Evolutionary conservation across 2,888 invertebrate genomes (phyloP).

Genomic region (Oligia strigilis): DNA sequence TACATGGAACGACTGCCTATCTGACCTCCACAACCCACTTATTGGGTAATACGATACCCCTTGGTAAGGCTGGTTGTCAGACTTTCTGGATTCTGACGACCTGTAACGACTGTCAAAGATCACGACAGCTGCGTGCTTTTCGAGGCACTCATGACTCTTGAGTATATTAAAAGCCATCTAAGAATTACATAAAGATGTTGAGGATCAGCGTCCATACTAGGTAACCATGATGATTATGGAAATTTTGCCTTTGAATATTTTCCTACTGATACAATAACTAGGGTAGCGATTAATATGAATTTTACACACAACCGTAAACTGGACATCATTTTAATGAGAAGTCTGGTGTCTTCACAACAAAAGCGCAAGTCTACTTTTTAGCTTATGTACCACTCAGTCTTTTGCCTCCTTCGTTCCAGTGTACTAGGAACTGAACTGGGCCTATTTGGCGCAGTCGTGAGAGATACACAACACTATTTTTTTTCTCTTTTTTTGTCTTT

Average conservation of each 20-base stretch:
- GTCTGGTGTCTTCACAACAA: background rate
- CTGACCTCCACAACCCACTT: background rate
- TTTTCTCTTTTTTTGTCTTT: no score
- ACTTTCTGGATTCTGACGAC: background rate
- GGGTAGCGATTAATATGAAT: background rate
- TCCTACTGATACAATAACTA: background rate
- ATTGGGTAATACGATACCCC: background rate
- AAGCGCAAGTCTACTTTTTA: background rate
- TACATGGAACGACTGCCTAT: background rate
- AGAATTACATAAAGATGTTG: background rate
- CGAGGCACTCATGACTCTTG: no score
- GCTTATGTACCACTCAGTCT: no score
- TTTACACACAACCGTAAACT: background rate
- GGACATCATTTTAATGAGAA: background rate
- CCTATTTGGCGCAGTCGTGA: no score
- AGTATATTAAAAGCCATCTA: background rate
- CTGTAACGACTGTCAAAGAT: background rate
- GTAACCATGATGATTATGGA: background rate
- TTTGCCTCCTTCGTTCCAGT: background rate
- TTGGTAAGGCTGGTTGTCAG: background rate
- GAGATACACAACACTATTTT: no score
- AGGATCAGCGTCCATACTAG: background rate
- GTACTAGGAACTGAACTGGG: background rate
- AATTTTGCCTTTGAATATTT: background rate
- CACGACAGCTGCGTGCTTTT: no score